A percentile compares a stretch with the other conserved stretches of the same genome.
Evolutionary conservation across 1,140 invertebrate species (phyloP).

Genomic region (Neodiprion fabricii): DNA sequence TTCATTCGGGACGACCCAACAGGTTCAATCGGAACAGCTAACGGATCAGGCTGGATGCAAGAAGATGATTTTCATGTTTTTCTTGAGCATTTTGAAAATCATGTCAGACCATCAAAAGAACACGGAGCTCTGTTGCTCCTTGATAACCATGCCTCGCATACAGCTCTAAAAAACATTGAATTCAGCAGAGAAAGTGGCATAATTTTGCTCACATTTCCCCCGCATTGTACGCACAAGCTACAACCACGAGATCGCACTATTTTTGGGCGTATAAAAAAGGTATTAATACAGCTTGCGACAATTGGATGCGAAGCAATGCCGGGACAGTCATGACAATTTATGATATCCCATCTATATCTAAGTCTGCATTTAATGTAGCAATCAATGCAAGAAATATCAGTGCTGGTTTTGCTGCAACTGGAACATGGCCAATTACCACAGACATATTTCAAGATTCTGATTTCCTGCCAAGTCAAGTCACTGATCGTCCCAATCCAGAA

Average conservation of each 20-base stretch:
- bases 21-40: slow-evolving; percentile 41
- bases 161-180: slow-evolving; percentile 44
- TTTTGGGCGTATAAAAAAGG: slow-evolving; percentile 55
- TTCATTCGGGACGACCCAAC: slow-evolving; percentile 44
- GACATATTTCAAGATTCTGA: slow-evolving; percentile 21
- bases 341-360: slow-evolving; percentile 24
- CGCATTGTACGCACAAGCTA: slow-evolving; percentile 44
- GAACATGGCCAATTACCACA: slow-evolving; percentile 32
- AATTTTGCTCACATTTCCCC: slow-evolving; percentile 45
- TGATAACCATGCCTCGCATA: slow-evolving; percentile 55
- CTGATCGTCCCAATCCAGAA: slow-evolving; percentile 18
- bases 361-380: slow-evolving; percentile 29
- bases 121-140: slow-evolving; percentile 48
- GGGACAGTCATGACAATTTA: slow-evolving; percentile 36
- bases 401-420: slow-evolving; percentile 32
- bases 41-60: slow-evolving; percentile 52
- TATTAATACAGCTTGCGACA: slow-evolving; percentile 35
- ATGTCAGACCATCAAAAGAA: slow-evolving; percentile 41
- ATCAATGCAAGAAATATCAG: slow-evolving; percentile 30
- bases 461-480: slow-evolving; percentile 19
- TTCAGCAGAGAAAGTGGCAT: slow-evolving; percentile 46
- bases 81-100: slow-evolving; percentile 50
- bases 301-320: slow-evolving; percentile 37
- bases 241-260: slow-evolving; percentile 49
- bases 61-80: slow-evolving; percentile 41